phyloP scores from a whole-genome alignment of 2,797 vertebrate species.

The Lutjanus argentimaculatus region DNA sequence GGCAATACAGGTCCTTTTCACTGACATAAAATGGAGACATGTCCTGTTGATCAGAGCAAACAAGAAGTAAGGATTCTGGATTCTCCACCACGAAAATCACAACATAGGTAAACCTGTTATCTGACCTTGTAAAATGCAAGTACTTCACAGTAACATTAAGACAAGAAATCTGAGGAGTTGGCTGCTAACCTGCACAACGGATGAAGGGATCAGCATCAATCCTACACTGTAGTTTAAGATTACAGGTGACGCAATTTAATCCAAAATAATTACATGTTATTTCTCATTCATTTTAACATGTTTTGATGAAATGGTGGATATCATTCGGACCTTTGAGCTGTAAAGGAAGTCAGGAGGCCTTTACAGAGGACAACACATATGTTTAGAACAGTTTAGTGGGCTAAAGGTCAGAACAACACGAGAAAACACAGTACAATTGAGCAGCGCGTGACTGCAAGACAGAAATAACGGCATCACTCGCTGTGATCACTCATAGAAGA shows the following conservation, averaged over 20 bases:
- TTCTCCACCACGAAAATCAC: background rate
- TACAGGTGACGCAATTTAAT: background rate
- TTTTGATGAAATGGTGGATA: background rate
- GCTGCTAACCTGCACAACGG: background rate
- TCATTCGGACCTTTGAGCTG: background rate
- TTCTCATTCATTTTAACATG: background rate
- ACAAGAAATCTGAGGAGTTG: slow-evolving; percentile 5
- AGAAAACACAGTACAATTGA: slow-evolving; percentile 2
- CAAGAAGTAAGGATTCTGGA: background rate
- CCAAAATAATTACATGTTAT: background rate
- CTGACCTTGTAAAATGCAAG: background rate
- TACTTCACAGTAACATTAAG: background rate
- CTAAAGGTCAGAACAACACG: slow-evolving; percentile 8
- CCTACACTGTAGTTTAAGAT: background rate
- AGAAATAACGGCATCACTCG: slow-evolving; percentile 37
- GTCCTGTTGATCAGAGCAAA: background rate
- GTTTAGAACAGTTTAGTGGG: slow-evolving; percentile 3
- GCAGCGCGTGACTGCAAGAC: slow-evolving; percentile 15
- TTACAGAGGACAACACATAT: background rate
- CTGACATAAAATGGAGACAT: slow-evolving; percentile 10
- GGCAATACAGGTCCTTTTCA: background rate
- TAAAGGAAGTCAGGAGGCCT: background rate
- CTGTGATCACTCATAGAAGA: slow-evolving; percentile 11
- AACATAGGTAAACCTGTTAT: background rate
- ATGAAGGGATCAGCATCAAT: background rate